Evolutionary conservation across 1,140 invertebrate species (phyloP).

Genomic region (Brachionus paranguensis): DNA sequence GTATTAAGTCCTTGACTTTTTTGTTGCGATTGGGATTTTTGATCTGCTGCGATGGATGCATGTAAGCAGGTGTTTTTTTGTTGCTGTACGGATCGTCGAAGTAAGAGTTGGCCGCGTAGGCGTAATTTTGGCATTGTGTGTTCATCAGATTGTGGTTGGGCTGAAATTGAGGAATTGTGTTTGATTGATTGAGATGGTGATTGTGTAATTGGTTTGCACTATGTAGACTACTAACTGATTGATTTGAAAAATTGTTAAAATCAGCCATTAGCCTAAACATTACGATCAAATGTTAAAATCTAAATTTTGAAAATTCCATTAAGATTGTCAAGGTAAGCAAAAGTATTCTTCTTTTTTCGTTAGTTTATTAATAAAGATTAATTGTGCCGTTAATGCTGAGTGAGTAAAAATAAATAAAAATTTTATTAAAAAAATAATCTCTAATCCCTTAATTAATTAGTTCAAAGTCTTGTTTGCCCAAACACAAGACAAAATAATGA

Average conservation of each 20-base stretch:
- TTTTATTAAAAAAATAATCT: too few species aligned
- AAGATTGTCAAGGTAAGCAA: too few species aligned
- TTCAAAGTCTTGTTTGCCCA: not conserved
- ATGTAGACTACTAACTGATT: not conserved
- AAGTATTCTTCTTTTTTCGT: too few species aligned
- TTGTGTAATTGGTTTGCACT: not conserved
- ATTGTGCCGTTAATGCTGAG: too few species aligned
- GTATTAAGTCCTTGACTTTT: constrained; percentile 37
- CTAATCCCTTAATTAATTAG: too few species aligned
- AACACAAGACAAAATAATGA: too few species aligned
- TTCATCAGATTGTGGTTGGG: not conserved
- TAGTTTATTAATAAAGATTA: too few species aligned
- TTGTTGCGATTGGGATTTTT: constrained; percentile 34
- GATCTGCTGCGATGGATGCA: not conserved
- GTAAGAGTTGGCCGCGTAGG: not conserved
- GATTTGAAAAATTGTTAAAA: constrained; percentile 21
- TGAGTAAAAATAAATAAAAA: too few species aligned
- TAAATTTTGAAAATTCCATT: not conserved
- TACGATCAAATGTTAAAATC: not conserved
- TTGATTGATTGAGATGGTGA: not conserved
- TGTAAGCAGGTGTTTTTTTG: not conserved
- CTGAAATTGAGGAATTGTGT: not conserved
- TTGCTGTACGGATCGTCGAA: not conserved
- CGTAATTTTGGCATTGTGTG: constrained; percentile 3
- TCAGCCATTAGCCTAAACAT: constrained; percentile 38